Conservation (phyloP, 2,113 vertebrate genomes). For the Barbus barbus region DNA sequence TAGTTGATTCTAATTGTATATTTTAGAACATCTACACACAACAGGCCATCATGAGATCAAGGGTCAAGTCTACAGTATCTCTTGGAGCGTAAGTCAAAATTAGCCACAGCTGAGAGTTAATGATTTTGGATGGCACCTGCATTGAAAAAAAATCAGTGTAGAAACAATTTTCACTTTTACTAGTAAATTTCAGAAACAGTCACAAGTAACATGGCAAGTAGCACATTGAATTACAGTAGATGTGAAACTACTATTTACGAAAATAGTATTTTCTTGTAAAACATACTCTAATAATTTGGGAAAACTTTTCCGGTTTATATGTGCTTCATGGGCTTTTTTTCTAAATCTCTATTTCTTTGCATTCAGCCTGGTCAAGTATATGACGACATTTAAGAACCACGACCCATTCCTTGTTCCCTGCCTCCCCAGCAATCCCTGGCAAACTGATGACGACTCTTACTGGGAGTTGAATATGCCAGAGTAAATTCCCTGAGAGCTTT, state of each 20-base stretch:
- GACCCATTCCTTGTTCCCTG: slow-evolving; percentile 89
- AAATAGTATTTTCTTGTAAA: too few species aligned
- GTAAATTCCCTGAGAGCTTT: slow-evolving; percentile 66
- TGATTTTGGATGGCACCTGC: neutral
- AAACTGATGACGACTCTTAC: slow-evolving; percentile 84
- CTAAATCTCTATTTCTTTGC: too few species aligned
- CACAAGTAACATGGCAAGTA: too few species aligned
- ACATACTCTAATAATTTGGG: too few species aligned
- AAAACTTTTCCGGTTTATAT: too few species aligned
- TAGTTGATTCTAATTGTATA: neutral
- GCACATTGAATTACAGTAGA: neutral
- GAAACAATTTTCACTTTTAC: too few species aligned
- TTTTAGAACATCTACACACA: slow-evolving; percentile 90
- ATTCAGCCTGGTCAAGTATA: slow-evolving; percentile 86
- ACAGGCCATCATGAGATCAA: slow-evolving; percentile 88
- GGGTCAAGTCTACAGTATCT: slow-evolving; percentile 94
- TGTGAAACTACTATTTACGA: neutral
- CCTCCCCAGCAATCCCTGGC: slow-evolving; percentile 93
- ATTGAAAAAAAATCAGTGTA: too few species aligned
- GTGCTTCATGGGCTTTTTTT: too few species aligned
- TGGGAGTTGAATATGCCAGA: slow-evolving; percentile 90
- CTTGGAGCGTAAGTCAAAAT: slow-evolving; percentile 85
- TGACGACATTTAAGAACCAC: slow-evolving; percentile 85
- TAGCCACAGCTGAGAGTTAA: neutral
- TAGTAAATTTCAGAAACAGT: too few species aligned